Conservation (phyloP, 2,888 invertebrate genomes). For the Philereme transversata region DNA sequence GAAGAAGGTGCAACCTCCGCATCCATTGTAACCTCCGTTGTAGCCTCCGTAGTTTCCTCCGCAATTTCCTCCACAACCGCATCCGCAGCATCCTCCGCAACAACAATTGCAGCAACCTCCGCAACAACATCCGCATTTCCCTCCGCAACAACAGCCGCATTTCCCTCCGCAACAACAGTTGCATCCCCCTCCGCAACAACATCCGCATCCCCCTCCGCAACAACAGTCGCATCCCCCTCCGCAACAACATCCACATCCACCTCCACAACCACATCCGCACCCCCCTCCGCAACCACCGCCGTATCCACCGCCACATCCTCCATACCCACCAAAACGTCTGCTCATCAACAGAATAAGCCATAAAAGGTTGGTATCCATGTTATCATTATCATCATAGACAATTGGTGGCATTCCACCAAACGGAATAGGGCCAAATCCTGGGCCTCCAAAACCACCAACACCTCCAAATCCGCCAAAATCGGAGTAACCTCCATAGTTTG, state of each 20-base stretch:
- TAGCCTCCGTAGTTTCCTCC: conserved; percentile 19
- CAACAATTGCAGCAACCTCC: conserved; percentile 8
- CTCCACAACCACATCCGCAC: conserved; percentile 26
- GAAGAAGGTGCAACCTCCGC: conserved; percentile 24
- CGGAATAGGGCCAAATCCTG: conserved; percentile 25
- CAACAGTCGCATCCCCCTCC: conserved; percentile 27
- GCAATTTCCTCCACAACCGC: conserved; percentile 21
- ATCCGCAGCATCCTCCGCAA: conserved; percentile 17
- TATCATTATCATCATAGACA: conserved; percentile 46
- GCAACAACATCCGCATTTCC: conserved; percentile 31
- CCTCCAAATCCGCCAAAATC: conserved; percentile 14
- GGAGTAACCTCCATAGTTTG: conserved; percentile 29
- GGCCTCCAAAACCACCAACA: conserved; percentile 18
- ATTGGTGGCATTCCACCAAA: conserved; percentile 49
- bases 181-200: conserved; percentile 24
- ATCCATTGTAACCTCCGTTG: conserved; percentile 19
- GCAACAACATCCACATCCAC: conserved; percentile 27
- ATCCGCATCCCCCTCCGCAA: conserved; percentile 26
- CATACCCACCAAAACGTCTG: conserved; percentile 33
- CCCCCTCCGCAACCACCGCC: conserved; percentile 33
- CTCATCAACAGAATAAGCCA: conserved; percentile 58
- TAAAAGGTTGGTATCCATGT: conserved; percentile 49
- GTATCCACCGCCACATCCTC: conserved; percentile 30
- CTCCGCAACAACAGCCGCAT: conserved; percentile 8
- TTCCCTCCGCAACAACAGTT: conserved; percentile 27